phyloP scores from a whole-genome alignment of 1,140 invertebrate species.

The Bombus difficillimus region DNA sequence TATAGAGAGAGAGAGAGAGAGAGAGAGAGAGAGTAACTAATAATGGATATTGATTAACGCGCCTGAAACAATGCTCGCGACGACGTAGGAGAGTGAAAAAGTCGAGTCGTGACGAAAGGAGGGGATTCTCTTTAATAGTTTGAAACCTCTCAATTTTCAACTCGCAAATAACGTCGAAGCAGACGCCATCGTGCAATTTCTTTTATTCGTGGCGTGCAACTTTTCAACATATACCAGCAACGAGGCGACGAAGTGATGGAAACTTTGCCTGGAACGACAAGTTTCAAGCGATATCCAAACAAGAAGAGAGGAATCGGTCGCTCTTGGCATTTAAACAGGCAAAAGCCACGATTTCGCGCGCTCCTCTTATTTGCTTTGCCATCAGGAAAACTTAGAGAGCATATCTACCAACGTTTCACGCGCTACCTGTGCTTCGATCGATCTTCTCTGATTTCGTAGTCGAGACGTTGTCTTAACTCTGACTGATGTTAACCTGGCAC shows the following conservation, averaged over 20 bases:
- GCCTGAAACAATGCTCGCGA: not conserved
- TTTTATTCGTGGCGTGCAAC: not conserved
- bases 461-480: constrained; percentile 31
- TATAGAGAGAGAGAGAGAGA: no score
- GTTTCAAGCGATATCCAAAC: constrained; percentile 64
- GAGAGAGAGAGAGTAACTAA: no score
- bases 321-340: constrained; percentile 9
- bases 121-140: not conserved
- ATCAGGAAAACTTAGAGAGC: constrained; percentile 41
- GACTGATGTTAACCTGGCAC: constrained; percentile 39
- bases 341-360: constrained; percentile 41
- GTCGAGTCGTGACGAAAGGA: not conserved
- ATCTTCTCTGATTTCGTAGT: constrained; percentile 47
- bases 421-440: constrained; percentile 38
- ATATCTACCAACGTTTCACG: constrained; percentile 27
- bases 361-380: constrained; percentile 53
- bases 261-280: constrained; percentile 37
- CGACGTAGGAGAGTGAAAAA: not conserved
- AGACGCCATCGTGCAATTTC: not conserved
- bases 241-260: not conserved
- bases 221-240: not conserved
- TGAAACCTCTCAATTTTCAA: not conserved
- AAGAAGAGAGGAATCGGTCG: constrained; percentile 30
- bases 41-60: not conserved
- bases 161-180: not conserved